A percentile compares a stretch with the other conserved stretches of the same genome.
Evolutionary conservation across 37 sponge, comb jelly and placozoan genomes (phyloP).

Genomic region (Aplysina aerophoba): DNA sequence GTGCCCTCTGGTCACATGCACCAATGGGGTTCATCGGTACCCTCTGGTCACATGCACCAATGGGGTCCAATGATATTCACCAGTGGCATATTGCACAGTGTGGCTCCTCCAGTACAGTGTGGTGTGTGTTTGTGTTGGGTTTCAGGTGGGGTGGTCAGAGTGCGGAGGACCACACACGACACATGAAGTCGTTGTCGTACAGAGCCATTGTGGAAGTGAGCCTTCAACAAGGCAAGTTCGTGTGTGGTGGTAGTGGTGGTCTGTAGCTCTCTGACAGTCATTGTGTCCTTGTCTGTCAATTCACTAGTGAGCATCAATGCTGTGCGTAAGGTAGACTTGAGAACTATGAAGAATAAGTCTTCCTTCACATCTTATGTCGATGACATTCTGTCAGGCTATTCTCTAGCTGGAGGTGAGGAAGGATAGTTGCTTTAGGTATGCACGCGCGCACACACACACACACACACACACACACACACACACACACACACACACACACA

Average conservation of each 20-base stretch:
- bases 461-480: too few relatives aligned
- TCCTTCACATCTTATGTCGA: background rate
- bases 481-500: too few relatives aligned
- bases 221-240: background rate
- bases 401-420: background rate
- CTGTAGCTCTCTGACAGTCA: constrained; percentile 12
- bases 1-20: too few relatives aligned
- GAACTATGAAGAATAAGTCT: background rate
- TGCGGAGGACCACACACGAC: constrained; percentile 36
- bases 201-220: constrained; percentile 70
- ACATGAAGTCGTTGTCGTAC: constrained; percentile 54
- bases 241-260: constrained; percentile 25
- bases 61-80: too few relatives aligned
- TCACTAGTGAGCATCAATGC: background rate
- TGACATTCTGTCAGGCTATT: background rate
- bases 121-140: too few relatives aligned
- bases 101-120: too few relatives aligned
- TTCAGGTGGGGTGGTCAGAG: constrained; percentile 58
- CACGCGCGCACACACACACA: too few relatives aligned
- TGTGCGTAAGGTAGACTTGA: background rate
- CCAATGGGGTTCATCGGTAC: too few relatives aligned
- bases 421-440: too few relatives aligned
- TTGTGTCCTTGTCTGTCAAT: background rate
- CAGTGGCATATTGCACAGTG: too few relatives aligned
- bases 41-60: too few relatives aligned